These are phyloP conservation scores for Allygus modestus DNA, from an alignment of 2,888 invertebrate genomes.

Conservation along the genomic window DNA sequence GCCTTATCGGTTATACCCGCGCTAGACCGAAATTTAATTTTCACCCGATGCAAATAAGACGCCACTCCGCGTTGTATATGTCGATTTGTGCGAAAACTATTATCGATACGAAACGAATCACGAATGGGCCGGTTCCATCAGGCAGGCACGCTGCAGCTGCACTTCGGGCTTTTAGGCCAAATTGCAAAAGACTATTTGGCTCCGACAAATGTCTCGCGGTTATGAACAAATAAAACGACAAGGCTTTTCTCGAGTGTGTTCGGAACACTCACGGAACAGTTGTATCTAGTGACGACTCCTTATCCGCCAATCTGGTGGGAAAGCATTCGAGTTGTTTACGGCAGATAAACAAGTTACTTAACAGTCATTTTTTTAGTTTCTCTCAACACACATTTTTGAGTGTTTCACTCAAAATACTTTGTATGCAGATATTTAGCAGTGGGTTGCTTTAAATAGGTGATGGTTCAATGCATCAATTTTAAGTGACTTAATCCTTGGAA, in stretches of 20 bases:
- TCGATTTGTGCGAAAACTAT: constrained; percentile 37
- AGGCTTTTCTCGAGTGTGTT: background rate
- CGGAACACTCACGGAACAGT: background rate
- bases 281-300: too few species aligned
- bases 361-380: too few species aligned
- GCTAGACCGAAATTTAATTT: constrained; percentile 56
- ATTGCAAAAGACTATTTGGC: constrained; percentile 52
- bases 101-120: constrained; percentile 21
- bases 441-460: too few species aligned
- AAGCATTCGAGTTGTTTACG: too few species aligned
- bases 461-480: too few species aligned
- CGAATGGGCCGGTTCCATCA: constrained; percentile 26
- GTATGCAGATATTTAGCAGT: too few species aligned
- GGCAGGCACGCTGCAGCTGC: constrained; percentile 25
- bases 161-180: constrained; percentile 55
- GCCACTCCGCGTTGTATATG: constrained; percentile 22
- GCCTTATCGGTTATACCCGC: constrained; percentile 52
- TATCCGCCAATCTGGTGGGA: too few species aligned
- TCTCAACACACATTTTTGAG: too few species aligned
- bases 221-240: constrained; percentile 20
- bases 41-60: constrained; percentile 52
- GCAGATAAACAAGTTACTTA: too few species aligned
- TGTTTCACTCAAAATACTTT: too few species aligned
- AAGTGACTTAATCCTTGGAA: too few species aligned
- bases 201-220: constrained; percentile 6